Evolutionary conservation across 1,140 invertebrate genomes (phyloP).

Genomic region (Zophobas atratus): DNA sequence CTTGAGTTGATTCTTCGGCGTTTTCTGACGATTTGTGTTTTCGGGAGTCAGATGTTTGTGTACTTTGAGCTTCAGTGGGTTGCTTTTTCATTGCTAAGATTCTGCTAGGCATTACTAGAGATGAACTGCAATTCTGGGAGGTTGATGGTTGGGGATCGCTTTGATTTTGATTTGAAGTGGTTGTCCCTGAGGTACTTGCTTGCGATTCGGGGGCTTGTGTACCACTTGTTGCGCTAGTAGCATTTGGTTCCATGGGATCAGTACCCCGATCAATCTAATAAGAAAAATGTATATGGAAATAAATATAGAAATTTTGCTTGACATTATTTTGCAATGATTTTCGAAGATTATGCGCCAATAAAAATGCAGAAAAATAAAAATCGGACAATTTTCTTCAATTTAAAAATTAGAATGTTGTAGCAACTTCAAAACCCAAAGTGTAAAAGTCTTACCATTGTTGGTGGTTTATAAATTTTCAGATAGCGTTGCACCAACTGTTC

Average conservation of each 20-base stretch:
- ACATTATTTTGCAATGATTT: too few relatives aligned
- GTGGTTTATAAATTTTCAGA: constrained; percentile 68
- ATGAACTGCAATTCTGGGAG: constrained; percentile 19
- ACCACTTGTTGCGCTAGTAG: constrained; percentile 55
- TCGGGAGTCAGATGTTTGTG: constrained; percentile 56
- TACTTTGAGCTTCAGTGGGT: constrained; percentile 56
- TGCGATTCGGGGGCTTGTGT: constrained; percentile 56
- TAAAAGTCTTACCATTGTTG: constrained; percentile 65
- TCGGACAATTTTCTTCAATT: constrained; percentile 27
- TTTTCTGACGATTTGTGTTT: constrained; percentile 55
- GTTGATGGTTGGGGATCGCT: constrained; percentile 26
- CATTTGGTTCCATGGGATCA: constrained; percentile 75
- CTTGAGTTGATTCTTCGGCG: constrained; percentile 48
- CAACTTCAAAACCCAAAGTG: too few relatives aligned
- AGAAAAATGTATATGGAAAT: too few relatives aligned
- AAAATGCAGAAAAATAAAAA: too few relatives aligned
- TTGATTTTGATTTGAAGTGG: constrained; percentile 5
- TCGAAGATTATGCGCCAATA: too few relatives aligned
- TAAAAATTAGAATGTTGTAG: not conserved
- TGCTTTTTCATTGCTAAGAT: constrained; percentile 58
- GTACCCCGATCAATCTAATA: constrained; percentile 76
- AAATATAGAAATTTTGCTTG: too few relatives aligned
- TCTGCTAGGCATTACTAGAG: constrained; percentile 58
- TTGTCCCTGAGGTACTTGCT: constrained; percentile 36
- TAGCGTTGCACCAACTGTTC: constrained; percentile 70